Base-by-base conservation (phyloP, 2,797 vertebrate genomes). In the Tragopan temminckii region DNA sequence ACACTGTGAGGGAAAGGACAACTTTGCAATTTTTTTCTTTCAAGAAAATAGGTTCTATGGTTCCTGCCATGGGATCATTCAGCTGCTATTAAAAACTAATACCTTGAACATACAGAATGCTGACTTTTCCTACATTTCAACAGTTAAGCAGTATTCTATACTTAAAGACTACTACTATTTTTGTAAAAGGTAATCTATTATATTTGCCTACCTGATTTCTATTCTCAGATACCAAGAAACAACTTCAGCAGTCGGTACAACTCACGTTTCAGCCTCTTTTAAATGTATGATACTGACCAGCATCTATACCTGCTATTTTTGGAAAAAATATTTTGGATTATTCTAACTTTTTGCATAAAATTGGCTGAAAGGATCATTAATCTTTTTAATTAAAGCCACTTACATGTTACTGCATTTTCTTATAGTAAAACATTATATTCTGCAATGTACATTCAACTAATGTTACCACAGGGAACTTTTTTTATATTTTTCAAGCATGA, bases 111-210 rank as follows among this genome's bases (percentile, higher is more conserved):
- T 96, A 97, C 97, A 97, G 98, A 98, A 97, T 98, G 97, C 98
- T 98, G 98, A 96, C 98, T 98, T 98, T 97, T 97, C 96, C 97
- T 98, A 95, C 97, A 94, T 97, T 97, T 98, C 97, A 98, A 98
- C 97, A 98, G 97, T 97, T 97, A 98, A 98, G 97, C 97, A 97
- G 98, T 97, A 91, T 98, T 98, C 98, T 97, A 96, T 97, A 96
- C 96, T 96, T 97, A 97, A 97, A 98, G 98, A 98, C 97, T 98
- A 98, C 98, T 98, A 98, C 97, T 98, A 98, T 98, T 98, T 98
- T 98, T 98, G 96, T 98, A 98, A 97, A 97, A 97, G 96, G 97
- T 97, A 93, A 98, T 96, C 96, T 98, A 92, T 97, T 97, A 88
- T 97, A 94, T 97, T 97, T 68, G 96, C 98, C 96, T 98, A 97